Evolutionary conservation across 35 echinoderm and acorn worm species (phyloP).

Genomic region (Lytechinus pictus): DNA sequence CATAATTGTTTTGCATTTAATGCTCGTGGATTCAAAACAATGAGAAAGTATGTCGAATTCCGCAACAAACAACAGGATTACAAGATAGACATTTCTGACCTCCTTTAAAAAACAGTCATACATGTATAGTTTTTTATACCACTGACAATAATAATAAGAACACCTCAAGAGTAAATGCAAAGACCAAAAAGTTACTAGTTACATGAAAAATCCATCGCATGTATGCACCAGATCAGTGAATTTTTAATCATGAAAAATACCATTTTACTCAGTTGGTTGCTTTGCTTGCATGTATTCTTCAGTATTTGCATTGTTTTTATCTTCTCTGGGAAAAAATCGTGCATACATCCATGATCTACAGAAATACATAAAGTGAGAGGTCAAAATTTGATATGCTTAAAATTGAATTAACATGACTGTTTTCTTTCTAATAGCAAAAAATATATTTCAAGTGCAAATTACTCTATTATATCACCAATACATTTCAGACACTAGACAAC

Average conservation of each 20-base stretch:
- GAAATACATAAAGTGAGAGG: neutral
- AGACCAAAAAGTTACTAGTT: too few relatives aligned
- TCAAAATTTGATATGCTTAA: neutral
- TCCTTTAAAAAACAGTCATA: too few relatives aligned
- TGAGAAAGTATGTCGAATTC: neutral
- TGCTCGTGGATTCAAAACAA: neutral
- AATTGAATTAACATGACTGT: neutral
- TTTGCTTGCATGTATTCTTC: too few relatives aligned
- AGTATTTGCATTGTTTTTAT: too few relatives aligned
- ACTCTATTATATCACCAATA: neutral
- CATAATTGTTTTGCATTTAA: neutral
- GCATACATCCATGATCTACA: neutral
- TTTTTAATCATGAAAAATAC: neutral
- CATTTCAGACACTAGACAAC: neutral
- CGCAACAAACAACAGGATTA: neutral
- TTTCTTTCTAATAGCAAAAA: neutral
- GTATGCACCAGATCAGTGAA: neutral
- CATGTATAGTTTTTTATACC: too few relatives aligned
- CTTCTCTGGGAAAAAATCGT: neutral
- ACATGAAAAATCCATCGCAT: neutral
- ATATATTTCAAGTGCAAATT: neutral
- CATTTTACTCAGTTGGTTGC: neutral
- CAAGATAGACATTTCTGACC: neutral
- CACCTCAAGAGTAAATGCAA: too few relatives aligned
- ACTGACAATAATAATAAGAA: too few relatives aligned